phyloP scores from a whole-genome alignment of 2,797 vertebrate species.

The Leptodactylus fallax region DNA sequence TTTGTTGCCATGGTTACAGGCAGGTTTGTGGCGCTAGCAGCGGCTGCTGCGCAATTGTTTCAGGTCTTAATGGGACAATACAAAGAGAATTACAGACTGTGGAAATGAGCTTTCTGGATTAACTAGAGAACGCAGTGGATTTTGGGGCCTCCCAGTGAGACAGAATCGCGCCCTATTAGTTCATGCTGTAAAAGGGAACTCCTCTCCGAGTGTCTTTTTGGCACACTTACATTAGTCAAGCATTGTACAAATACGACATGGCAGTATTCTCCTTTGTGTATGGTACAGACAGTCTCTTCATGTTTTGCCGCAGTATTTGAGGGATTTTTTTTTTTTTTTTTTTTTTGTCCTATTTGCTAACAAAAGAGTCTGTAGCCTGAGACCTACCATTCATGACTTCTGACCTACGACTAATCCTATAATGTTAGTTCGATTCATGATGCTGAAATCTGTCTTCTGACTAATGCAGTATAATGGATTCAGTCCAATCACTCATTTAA shows the following conservation, averaged over 20 bases:
- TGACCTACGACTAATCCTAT: neutral
- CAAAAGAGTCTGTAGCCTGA: neutral
- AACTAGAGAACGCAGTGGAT: constrained; percentile 9
- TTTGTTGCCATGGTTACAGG: neutral
- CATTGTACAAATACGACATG: neutral
- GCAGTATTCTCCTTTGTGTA: neutral
- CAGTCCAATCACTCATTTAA: too few species aligned
- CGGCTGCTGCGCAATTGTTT: constrained; percentile 2
- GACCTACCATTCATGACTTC: neutral
- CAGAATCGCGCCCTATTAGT: neutral
- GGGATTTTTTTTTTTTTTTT: too few species aligned
- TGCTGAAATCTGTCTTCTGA: too few species aligned
- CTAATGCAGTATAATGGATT: too few species aligned
- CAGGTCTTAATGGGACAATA: constrained; percentile 15
- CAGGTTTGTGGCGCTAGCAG: neutral
- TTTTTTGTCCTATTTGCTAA: too few species aligned
- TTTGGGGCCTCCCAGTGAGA: constrained; percentile 35
- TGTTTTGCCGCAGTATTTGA: too few species aligned
- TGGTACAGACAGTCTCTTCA: too few species aligned
- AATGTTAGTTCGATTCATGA: neutral
- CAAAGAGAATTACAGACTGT: constrained; percentile 36
- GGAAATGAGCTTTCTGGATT: constrained; percentile 34
- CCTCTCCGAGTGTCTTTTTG: neutral
- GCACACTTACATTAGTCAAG: neutral
- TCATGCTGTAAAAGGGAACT: neutral